Conservation (phyloP, 2,888 invertebrate species). For the Cheiracanthium punctorium region DNA sequence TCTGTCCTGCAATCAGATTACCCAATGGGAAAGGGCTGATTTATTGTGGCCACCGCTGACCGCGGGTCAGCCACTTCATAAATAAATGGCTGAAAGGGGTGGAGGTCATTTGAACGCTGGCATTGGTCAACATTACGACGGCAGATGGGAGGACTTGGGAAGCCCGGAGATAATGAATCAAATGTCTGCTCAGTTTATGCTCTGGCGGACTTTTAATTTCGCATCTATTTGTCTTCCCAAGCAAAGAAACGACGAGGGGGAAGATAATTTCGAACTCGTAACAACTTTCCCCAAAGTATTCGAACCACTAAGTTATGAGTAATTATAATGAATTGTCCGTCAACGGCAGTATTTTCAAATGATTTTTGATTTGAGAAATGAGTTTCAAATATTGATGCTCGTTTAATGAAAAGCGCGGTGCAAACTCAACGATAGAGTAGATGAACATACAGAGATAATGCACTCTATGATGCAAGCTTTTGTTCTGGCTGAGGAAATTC, state of each 20-base stretch:
- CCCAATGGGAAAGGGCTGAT: slow-evolving; percentile 33
- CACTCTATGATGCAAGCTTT: too few relatives aligned
- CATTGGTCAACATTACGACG: background rate
- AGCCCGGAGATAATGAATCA: background rate
- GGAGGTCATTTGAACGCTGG: slow-evolving; percentile 41
- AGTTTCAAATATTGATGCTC: too few relatives aligned
- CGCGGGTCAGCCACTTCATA: slow-evolving; percentile 68
- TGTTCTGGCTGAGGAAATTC: too few relatives aligned
- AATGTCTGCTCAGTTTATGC: slow-evolving; percentile 8
- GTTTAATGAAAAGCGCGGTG: too few relatives aligned
- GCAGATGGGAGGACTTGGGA: slow-evolving; percentile 8
- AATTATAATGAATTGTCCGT: too few relatives aligned
- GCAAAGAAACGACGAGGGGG: background rate
- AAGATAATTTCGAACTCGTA: background rate
- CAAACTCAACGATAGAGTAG: too few relatives aligned
- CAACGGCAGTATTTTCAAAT: too few relatives aligned
- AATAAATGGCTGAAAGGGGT: slow-evolving; percentile 44
- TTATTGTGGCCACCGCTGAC: slow-evolving; percentile 51
- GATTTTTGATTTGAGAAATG: too few relatives aligned
- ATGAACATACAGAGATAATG: too few relatives aligned
- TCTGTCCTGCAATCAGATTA: background rate
- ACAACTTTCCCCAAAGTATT: background rate
- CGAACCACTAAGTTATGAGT: too few relatives aligned
- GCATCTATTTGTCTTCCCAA: background rate
- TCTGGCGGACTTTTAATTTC: background rate